Conservation (phyloP, 2,113 vertebrate species). For the Microtus ochrogaster region DNA sequence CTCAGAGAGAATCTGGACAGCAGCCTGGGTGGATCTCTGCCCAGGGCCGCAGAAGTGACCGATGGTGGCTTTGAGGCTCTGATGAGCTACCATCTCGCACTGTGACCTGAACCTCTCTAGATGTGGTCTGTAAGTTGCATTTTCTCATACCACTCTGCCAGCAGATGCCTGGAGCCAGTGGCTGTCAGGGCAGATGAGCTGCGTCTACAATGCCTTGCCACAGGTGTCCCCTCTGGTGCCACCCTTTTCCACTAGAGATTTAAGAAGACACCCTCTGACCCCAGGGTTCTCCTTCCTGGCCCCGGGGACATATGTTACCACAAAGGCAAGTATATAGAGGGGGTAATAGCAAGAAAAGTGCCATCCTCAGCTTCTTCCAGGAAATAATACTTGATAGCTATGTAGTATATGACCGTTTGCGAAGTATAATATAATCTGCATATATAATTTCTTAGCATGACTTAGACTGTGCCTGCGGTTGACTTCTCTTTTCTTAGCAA, state of each 20-base stretch:
- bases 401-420: background rate
- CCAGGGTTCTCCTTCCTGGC: constrained; percentile 21
- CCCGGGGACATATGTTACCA: background rate
- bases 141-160: background rate
- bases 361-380: background rate
- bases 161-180: background rate
- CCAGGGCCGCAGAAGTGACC: background rate
- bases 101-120: background rate
- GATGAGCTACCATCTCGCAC: background rate
- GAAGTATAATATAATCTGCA: background rate
- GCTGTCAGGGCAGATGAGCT: background rate
- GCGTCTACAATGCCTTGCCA: background rate
- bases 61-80: background rate
- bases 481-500: background rate
- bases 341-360: background rate
- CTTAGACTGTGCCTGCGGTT: background rate
- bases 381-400: background rate
- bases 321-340: constrained; percentile 11
- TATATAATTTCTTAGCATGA: background rate
- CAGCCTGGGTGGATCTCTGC: constrained; percentile 48
- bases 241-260: background rate
- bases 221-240: background rate
- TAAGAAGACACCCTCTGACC: background rate
- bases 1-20: constrained; percentile 63
- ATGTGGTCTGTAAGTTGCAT: background rate